Base-by-base conservation (phyloP, 2,888 invertebrate species). In the Megamerina dolium region DNA sequence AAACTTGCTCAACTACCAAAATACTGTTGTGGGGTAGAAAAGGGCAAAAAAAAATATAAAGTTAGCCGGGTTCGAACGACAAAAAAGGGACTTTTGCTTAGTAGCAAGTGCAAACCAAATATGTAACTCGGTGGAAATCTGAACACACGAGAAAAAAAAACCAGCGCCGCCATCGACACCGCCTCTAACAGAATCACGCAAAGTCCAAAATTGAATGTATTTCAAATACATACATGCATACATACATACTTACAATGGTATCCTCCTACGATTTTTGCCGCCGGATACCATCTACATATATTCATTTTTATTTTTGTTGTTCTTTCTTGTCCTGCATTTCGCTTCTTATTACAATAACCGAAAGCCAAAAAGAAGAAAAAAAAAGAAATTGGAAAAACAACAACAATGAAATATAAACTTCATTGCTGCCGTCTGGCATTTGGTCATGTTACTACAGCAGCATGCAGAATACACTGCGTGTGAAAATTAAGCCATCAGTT, bases 401-500 rank as follows among this genome's bases (percentile, higher is more conserved):
- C 16, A 18, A 18, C 34, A 17, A 19, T 19, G 20, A 21, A 26
- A 17, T 17, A 33, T 12, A 37, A 17, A 37, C 47, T 45, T 42
- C 44, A 30, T 42, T 27, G 43, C 23, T 17, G 12, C 5, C 20
- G 1, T 10, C 20, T 4, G 2, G 18, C 34, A 32, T 26, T 35
- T 26, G 33, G 36, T 13, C 39, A 30, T 29, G 37, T 33, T 20
- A n/a, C 35, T 12, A 26, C 14, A 6, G 23, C 26, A 35, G 36
- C 20, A 23, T 6, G 13, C 13, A 8, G 8, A n/a, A n/a, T 26
- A 38, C 37, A 41, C 14, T 45, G 35, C 21, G 41, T 41, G 14
- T 33, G 37, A 30, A 46, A 43, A 48, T 42, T 48, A 48, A 49
- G 48, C 40, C 20, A 35, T 27, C 41, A 35, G 32, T 14, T 14